Base-by-base conservation (phyloP, 2,888 invertebrate species). In the Phyto melanocephala region DNA sequence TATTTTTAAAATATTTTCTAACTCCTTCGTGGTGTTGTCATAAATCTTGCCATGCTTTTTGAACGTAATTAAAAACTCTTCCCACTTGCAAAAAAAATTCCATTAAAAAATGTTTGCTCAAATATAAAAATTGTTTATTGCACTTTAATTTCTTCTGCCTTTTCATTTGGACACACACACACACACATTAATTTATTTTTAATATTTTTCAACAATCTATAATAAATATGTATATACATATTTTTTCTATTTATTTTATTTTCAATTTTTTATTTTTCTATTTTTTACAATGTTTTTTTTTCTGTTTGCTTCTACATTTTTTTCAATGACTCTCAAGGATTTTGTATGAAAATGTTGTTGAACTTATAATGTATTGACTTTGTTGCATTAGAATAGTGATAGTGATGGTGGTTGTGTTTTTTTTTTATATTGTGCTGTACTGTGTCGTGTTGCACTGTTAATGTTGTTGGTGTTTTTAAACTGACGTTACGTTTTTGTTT, bases 291-390 rank as follows among this genome's bases (percentile, higher is more conserved):
- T n/a, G n/a, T 28, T 47, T 60, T 17, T 60, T 71, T 72, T 72
- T 68, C 40, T 68, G 5, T 47, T 65, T 28, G 56, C 40, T 79
- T 80, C 67, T 82, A 80, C 82, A 82, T 71, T 76, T 85, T 84
- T 89, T 89, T 87, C 88, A 89, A 89, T 88, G 89, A 87, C 87
- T 88, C 88, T 88, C 88, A 88, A 88, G 88, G 88, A 88, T 88
- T 81, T 89, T 88, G 86, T 86, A 86, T 87, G 88, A 87, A 87
- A 88, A 88, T 88, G 88, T 89, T 88, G 88, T 88, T 88, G 88
- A 88, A 88, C 89, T 88, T 87, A 84, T 86, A 80, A 68, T 80
- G 76, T 82, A 76, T 71, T 82, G 79, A 82, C 75, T 79, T 79
- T 82, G 79, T 76, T 82, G 79, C 79, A 82, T 82, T 82, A 79